phyloP scores from a whole-genome alignment of 1,140 invertebrate species.

The Planococcus citri region DNA sequence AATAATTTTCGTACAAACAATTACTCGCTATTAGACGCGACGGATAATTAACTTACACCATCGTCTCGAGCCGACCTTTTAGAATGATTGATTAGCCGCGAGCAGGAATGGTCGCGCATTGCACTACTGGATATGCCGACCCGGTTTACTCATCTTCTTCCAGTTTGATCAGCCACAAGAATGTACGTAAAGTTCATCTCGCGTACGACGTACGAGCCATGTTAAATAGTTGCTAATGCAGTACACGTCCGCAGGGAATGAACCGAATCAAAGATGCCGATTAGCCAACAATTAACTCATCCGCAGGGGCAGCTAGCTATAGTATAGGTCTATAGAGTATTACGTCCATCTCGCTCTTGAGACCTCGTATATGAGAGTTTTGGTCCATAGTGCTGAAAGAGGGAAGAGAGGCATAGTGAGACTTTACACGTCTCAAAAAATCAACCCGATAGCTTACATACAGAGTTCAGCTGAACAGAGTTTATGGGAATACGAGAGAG shows the following conservation, averaged over 20 bases:
- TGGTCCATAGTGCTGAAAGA: too few relatives aligned
- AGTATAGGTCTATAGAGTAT: too few relatives aligned
- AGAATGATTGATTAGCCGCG: constrained; percentile 6
- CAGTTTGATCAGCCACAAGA: too few relatives aligned
- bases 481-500: background rate
- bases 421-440: background rate
- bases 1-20: too few relatives aligned
- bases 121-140: background rate
- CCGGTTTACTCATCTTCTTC: background rate
- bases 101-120: background rate
- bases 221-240: background rate
- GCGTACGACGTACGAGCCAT: too few relatives aligned
- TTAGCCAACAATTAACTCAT: background rate
- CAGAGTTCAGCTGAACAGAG: background rate
- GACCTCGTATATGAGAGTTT: too few relatives aligned
- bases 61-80: background rate
- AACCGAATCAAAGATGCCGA: background rate
- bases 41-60: too few relatives aligned
- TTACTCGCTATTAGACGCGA: too few relatives aligned
- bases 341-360: too few relatives aligned
- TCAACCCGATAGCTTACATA: too few relatives aligned
- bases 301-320: too few relatives aligned
- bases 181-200: background rate
- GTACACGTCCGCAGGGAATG: background rate
- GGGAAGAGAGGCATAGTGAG: too few relatives aligned